Conservation (phyloP, 2,888 invertebrate genomes). For the Machimus atricapillus region DNA sequence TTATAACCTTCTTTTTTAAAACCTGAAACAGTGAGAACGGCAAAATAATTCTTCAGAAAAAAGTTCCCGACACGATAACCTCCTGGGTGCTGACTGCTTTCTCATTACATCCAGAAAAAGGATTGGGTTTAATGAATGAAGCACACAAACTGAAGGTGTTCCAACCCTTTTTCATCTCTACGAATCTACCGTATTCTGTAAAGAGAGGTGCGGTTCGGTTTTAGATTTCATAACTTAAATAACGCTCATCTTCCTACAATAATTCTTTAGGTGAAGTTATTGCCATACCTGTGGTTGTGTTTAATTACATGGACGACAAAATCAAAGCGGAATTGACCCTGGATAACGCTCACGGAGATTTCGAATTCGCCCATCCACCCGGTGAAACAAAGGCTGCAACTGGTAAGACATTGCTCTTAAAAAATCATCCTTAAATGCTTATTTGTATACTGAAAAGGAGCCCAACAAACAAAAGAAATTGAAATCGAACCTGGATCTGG, state of each 20-base stretch:
- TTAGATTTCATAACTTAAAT: too few species aligned
- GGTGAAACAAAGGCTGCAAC: not conserved
- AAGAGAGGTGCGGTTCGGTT: conserved; percentile 69
- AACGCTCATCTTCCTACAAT: not conserved
- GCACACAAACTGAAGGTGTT: conserved; percentile 71
- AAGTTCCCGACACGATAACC: conserved; percentile 82
- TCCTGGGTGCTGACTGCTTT: conserved; percentile 87
- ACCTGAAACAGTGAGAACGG: conserved; percentile 52
- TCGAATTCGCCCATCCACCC: conserved; percentile 71
- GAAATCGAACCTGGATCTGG: conserved; percentile 74
- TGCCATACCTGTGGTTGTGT: conserved; percentile 84
- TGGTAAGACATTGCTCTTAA: not conserved
- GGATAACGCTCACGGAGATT: conserved; percentile 80
- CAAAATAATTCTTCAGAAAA: conserved; percentile 65
- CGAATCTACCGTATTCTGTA: conserved; percentile 88
- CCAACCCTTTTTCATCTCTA: conserved; percentile 82
- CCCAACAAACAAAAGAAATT: conserved; percentile 61
- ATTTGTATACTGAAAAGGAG: conserved; percentile 46
- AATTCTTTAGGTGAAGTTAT: conserved; percentile 71
- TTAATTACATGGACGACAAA: conserved; percentile 84
- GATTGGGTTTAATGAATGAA: conserved; percentile 77
- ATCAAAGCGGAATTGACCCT: conserved; percentile 81
- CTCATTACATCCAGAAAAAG: conserved; percentile 76
- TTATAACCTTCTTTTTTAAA: not conserved
- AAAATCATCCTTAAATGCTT: conserved; percentile 50